Base-by-base conservation (phyloP, 2,113 vertebrate species). In the Chascanopsetta lugubris region DNA sequence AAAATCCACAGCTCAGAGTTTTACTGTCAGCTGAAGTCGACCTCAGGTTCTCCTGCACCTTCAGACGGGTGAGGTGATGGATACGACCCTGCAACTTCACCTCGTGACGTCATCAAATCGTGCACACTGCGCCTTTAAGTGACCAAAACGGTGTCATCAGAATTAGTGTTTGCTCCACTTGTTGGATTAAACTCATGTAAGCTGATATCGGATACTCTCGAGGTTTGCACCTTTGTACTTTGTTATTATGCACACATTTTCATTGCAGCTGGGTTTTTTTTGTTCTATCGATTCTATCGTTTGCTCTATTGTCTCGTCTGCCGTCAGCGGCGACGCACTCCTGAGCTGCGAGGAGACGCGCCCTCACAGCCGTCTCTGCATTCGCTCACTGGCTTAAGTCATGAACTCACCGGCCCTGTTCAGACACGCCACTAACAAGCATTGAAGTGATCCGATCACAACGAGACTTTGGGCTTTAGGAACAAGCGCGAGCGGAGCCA, bases 311-410 rank as follows among this genome's bases (percentile, higher is more conserved):
- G 22, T 5, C 7, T 20, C 17, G 6, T 61, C 51, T 62, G 36
- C 49, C 61, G 57, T 20, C 24, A 61, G 0, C 22, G 30, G 30
- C 17, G 60, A 66, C 2, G 0, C 29, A 25, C 56, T 67, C 54
- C 46, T 32, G 34, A 68, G 13, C 46, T 51, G 59, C n/a, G 40
- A 45, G 38, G 69, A 32, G 51, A 1, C 22, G 1, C 13, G 4
- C 17, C 36, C 36, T 17, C 36, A 38, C 36, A 17, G 17, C 36
- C n/a, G 42, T 20, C 3, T 36, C 34, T 36, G 34, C 34, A 8
- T 4, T 20, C 5, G 8, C 30, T 61, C 45, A 64, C 24, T 57
- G 20, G 24, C 27, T n/a, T n/a, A n/a, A n/a, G 57, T 40, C 29
- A 22, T 6, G 0, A 76, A 45, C 2, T 61, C 54, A 57, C 6